Evolutionary conservation across 2,888 invertebrate species (phyloP), one percentile per base, ranked within the genome.

Genomic region (Agrotis segetum): DNA sequence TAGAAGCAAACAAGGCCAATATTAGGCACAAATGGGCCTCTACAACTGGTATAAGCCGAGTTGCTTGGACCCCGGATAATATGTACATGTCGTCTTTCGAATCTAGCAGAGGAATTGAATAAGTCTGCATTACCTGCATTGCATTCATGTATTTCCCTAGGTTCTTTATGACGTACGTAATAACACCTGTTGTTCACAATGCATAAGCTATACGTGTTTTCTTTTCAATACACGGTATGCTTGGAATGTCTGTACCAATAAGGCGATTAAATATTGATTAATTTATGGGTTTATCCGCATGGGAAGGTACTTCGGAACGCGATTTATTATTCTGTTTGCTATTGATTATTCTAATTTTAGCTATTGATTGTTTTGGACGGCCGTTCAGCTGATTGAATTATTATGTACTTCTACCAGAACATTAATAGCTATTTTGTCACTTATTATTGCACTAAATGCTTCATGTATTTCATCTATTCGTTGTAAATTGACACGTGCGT

Each of bases 291-390:
- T 47, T 59, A 49, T 65, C 59, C 55, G 47, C 11, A 44, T 49
- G 21, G 16, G 21, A 2, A 40, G 34, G 55, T 52, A 59, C 47
- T 60, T 60, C 21, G 21, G 34, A 34, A 46, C 11, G 19, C 44
- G 4, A 53, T 79, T 53, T 62, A 70, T 63, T 79, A 73, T 69
- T 84, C 58, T 19, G 69, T 70, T 63, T 52, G 17, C 14, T 84
- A 82, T 82, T 24, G 71, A 82, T 82, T 79, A 79, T 82, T 79
- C 72, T 69, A 66, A 73, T 52, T 73, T 84, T 69, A 81, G 62
- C 0, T 52, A 55, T n/a, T 13, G 29, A 59, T 63, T 49, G 29
- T 61, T 64, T 77, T 60, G 4, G 34, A 24, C 14, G 52, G 52
- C 3, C 21, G 46, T 19, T 61, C 46, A 61, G 17, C 6, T 63